Base-by-base conservation (phyloP, 2,113 vertebrate species). In the Pachypanchax playfairii region DNA sequence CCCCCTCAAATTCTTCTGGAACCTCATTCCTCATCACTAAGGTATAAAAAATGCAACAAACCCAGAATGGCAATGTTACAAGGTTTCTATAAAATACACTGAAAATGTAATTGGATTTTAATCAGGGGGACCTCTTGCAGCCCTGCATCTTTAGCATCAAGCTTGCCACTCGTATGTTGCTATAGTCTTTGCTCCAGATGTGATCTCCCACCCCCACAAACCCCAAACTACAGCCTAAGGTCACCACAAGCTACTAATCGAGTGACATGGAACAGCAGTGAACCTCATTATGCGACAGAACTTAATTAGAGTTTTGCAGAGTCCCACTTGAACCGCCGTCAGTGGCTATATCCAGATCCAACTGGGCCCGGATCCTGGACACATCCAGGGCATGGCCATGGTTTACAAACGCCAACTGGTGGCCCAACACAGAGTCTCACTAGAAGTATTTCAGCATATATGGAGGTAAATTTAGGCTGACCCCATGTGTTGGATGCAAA, bases 231-330 rank as follows among this genome's bases (percentile, higher is more conserved):
- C 49, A 79, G 75, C 49, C 65, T 52, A 75, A 69, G 47, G 18
- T 14, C 2, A 64, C 80, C 80, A 75, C 84, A 86, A 65, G 70
- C 84, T 89, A 79, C 87, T 88, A 90, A 90, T 87, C 81, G 79
- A 69, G 77, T 73, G 70, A 78, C 82, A 79, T 43, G 38, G 68
- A 73, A 74, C 77, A 75, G 76, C 85, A 74, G 75, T 65, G 70
- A 78, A 70, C 62, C 83, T 84, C 82, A 62, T 89, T 88, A 89
- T 84, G 84, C 60, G 65, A 86, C 85, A 84, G 73, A 62, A 64
- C 67, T 73, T 89, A 90, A 90, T 92, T 88, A 91, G 77, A 90
- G 80, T 79, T 66, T 62, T 80, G 60, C 73, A 67, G 70, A 71
- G 65, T 77, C 60, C 78, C 72, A 61, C 79, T 65, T 47, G 6